Evolutionary conservation across 2,888 invertebrate species (phyloP).

Genomic region (Rhogogaster chlorosoma): DNA sequence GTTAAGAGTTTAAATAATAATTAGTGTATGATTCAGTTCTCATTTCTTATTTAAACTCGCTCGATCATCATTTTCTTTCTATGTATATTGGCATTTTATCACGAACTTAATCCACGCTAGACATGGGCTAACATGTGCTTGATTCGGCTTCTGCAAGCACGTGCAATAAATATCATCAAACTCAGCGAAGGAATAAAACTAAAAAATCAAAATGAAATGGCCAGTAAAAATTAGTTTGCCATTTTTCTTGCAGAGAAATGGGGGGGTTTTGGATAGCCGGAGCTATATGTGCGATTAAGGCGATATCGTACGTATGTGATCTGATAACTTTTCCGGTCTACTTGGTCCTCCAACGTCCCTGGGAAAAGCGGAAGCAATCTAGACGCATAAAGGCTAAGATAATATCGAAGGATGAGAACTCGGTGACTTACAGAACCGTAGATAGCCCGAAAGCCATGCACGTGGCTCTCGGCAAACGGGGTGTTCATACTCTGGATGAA

Average conservation of each 20-base stretch:
- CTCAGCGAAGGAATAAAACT: neutral
- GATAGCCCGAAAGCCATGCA: conserved; percentile 86
- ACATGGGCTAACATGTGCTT: neutral
- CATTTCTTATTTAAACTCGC: neutral
- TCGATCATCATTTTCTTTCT: neutral
- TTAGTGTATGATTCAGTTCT: neutral
- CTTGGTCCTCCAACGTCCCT: conserved; percentile 91
- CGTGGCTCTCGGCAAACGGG: conserved; percentile 86
- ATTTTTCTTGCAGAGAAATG: conserved; percentile 79
- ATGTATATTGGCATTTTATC: neutral
- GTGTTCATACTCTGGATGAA: conserved; percentile 90
- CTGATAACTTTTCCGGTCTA: conserved; percentile 95
- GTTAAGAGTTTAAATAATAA: neutral
- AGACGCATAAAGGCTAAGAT: conserved; percentile 89
- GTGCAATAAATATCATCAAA: neutral
- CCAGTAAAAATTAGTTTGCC: conserved; percentile 22
- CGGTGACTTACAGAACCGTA: conserved; percentile 87
- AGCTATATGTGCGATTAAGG: conserved; percentile 88
- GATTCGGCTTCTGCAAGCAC: neutral
- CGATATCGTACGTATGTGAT: conserved; percentile 92
- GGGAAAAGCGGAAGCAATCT: conserved; percentile 89
- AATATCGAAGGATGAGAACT: conserved; percentile 82
- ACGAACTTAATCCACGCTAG: neutral
- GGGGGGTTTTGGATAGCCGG: conserved; percentile 82
- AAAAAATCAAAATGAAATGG: conserved; percentile 17